Evolutionary conservation across 2,113 vertebrate genomes (phyloP), one percentile per base, ranked within the genome.

Genomic region (Phaethornis superciliosus): DNA sequence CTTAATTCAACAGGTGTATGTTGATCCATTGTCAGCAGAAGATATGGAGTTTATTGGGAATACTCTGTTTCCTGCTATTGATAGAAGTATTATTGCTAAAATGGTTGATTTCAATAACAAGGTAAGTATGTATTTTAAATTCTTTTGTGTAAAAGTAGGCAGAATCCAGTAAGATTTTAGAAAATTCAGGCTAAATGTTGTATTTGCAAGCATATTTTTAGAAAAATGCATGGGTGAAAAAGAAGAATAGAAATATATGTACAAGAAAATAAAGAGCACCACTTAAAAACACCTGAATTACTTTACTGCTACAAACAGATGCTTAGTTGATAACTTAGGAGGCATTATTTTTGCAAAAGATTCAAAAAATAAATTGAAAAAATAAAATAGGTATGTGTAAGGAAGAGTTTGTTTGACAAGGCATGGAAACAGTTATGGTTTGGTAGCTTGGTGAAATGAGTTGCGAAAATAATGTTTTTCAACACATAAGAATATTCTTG

Each of bases 21-120:
- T 99, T 92, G 99, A 99, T 94, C 98, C 99, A 35, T 98, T 99
- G 32, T 98, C 98, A 60, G 97, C 96, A 93, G 97, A 98, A 96
- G 99, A 99, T 97, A 98, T 99, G 99, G 98, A 99, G 59, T 99
- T 99, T 70, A 99, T 99, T 74, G 98, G 98, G 27, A 97, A 97
- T 86, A 97, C 98, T 1, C 97, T 99, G 63, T 99, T 99, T 96
- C 98, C 99, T 92, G 98, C 96, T 82, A 99, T 99, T 70, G 98
- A 98, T 58, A 98, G 98, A 94, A 96, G 94, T 67, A 95, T 98
- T 91, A 95, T 99, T 92, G 97, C 97, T 79, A 99, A 99, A 97
- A 99, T 99, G 99, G 99, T 99, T 93, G 98, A 98, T 91, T 99
- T 99, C 96, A 99, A 98, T 97, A 99, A 99, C 94, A 98, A 97